Percentiles rank a stretch among this genome's conserved stretches.
phyloP scores from a whole-genome alignment of 2,888 invertebrate species.

The Priocnemis perturbator region DNA sequence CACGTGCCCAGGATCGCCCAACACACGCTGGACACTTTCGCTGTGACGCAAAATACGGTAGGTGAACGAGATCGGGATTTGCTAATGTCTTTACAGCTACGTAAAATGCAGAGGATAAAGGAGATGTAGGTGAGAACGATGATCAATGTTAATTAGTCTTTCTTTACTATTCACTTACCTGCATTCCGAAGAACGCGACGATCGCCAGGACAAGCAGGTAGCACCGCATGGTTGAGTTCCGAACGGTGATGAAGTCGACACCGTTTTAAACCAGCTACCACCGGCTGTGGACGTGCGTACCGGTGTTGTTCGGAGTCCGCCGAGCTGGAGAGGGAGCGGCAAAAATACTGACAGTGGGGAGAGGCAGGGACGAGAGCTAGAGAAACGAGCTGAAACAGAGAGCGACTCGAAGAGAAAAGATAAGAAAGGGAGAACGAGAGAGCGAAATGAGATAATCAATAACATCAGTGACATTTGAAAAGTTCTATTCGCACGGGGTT shows the following conservation, averaged over 20 bases:
- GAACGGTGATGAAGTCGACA: constrained; percentile 34
- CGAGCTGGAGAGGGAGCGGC: constrained; percentile 18
- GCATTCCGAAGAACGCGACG: constrained; percentile 20
- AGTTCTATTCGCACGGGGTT: no score
- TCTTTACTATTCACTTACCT: constrained; percentile 35
- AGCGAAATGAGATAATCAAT: background rate
- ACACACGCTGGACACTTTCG: no score
- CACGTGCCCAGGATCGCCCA: no score
- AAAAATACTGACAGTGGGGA: constrained; percentile 32
- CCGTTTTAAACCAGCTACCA: constrained; percentile 43
- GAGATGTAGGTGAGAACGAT: no score
- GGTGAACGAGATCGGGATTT: no score
- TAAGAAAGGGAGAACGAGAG: background rate
- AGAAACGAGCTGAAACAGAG: constrained; percentile 9
- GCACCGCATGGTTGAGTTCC: constrained; percentile 45
- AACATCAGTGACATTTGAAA: no score
- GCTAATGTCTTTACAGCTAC: no score
- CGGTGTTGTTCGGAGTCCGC: background rate
- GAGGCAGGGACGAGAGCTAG: background rate
- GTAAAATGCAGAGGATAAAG: no score
- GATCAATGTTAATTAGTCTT: no score
- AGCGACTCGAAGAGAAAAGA: constrained; percentile 8
- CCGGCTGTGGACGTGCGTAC: background rate
- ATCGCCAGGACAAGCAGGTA: constrained; percentile 38
- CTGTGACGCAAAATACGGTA: no score